Percentiles rank a stretch among this genome's conserved stretches.
These are phyloP conservation scores for Eilema caniola DNA, from an alignment of 2,888 invertebrate species.

Conservation along the genomic window DNA sequence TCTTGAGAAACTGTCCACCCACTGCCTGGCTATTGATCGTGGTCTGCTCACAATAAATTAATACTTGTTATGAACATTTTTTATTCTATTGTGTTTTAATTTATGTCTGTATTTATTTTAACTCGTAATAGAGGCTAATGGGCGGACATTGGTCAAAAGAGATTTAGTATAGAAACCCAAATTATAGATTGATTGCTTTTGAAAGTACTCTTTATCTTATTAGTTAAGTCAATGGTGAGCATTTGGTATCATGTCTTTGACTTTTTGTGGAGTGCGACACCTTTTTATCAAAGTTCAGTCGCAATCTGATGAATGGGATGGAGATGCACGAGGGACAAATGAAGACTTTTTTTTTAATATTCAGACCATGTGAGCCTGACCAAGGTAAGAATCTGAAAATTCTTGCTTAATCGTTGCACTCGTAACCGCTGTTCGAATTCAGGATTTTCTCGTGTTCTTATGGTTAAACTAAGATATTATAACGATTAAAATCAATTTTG, in stretches of 20 bases:
- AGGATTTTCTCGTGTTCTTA: slow-evolving; percentile 9
- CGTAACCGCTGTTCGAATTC: neutral
- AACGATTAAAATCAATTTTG: slow-evolving; percentile 58
- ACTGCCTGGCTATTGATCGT: slow-evolving; percentile 83
- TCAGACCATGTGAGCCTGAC: neutral
- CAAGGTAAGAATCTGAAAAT: neutral
- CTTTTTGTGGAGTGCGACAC: neutral
- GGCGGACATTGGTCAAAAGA: slow-evolving; percentile 83
- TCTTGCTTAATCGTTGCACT: too few relatives aligned
- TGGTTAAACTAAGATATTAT: slow-evolving; percentile 20
- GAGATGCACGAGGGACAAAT: neutral
- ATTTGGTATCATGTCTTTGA: neutral
- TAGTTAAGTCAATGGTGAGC: slow-evolving; percentile 17
- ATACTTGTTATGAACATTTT: slow-evolving; percentile 85
- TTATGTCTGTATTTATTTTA: slow-evolving; percentile 76
- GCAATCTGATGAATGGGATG: neutral
- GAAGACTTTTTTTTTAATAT: neutral
- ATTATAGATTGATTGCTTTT: slow-evolving; percentile 54
- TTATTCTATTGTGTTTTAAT: slow-evolving; percentile 78
- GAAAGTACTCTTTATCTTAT: slow-evolving; percentile 27
- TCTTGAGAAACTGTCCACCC: slow-evolving; percentile 86
- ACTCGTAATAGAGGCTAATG: slow-evolving; percentile 74
- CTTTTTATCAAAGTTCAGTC: neutral
- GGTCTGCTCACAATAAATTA: slow-evolving; percentile 83
- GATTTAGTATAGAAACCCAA: slow-evolving; percentile 57